A percentile compares a stretch with the other conserved stretches of the same genome.
Evolutionary conservation across 2,888 invertebrate species (phyloP).

Genomic region (Euzophera pinguis): DNA sequence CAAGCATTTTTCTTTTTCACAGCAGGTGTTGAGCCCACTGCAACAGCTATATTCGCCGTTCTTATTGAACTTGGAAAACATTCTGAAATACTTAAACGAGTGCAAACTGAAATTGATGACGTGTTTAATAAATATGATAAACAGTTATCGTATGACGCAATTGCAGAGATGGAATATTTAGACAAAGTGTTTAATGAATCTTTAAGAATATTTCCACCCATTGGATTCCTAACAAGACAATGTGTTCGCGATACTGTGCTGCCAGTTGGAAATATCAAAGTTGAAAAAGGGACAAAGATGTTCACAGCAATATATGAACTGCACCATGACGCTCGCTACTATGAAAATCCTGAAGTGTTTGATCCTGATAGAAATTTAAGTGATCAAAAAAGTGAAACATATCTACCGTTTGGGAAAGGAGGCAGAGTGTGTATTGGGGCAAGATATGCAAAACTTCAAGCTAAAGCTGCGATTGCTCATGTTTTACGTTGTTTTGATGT

Average conservation of each 20-base stretch:
- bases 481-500: conserved; percentile 37
- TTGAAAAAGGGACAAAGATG: conserved; percentile 48
- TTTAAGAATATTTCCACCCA: conserved; percentile 47
- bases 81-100: conserved; percentile 40
- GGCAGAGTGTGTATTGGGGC: conserved; percentile 62
- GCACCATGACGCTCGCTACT: conserved; percentile 62
- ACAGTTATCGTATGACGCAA: conserved; percentile 38
- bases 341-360: conserved; percentile 60
- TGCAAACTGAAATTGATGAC: conserved; percentile 53
- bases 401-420: conserved; percentile 67
- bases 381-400: conserved; percentile 31
- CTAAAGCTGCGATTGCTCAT: conserved; percentile 38
- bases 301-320: conserved; percentile 46
- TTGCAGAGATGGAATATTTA: conserved; percentile 45
- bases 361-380: conserved; percentile 48
- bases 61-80: conserved; percentile 49
- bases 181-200: conserved; percentile 47
- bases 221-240: conserved; percentile 39
- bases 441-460: conserved; percentile 45
- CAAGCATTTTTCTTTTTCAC: conserved; percentile 59
- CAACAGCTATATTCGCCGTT: conserved; percentile 42
- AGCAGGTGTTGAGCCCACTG: conserved; percentile 61
- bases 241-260: conserved; percentile 43
- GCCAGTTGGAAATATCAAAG: conserved; percentile 48
- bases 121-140: conserved; percentile 33